Evolutionary conservation across 2,113 vertebrate genomes (phyloP).

Genomic region (Archilochus colubris): DNA sequence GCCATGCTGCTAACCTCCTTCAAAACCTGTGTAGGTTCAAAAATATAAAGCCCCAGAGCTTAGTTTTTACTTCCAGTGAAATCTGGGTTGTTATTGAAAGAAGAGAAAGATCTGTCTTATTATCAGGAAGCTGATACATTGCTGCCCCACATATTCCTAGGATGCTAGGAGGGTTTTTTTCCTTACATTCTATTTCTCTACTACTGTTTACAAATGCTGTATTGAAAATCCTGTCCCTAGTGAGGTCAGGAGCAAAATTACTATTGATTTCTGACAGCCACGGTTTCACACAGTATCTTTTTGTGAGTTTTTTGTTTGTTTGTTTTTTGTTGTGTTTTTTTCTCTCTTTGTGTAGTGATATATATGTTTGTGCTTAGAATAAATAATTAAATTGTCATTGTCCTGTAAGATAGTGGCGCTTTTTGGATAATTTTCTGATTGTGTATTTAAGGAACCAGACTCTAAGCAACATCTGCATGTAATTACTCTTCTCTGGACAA

Average conservation of each 20-base stretch:
- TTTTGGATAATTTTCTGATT: not conserved
- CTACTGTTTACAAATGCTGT: not conserved
- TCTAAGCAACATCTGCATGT: not conserved
- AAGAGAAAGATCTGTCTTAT: not conserved
- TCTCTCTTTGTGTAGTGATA: not conserved
- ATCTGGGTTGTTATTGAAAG: not conserved
- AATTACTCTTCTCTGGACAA: not conserved
- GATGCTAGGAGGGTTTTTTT: not conserved
- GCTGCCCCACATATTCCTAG: not conserved
- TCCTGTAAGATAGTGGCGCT: not conserved
- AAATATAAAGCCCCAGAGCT: not conserved
- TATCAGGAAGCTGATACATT: not conserved
- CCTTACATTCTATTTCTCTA: not conserved
- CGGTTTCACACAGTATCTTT: not conserved
- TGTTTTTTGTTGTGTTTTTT: not conserved
- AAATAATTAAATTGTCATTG: not conserved
- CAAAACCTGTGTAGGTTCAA: not conserved
- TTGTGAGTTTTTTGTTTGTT: too few relatives aligned
- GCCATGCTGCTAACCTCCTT: not conserved
- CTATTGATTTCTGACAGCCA: not conserved
- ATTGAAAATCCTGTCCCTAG: not conserved
- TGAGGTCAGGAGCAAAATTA: not conserved
- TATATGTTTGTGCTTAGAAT: not conserved
- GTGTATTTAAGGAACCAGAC: not conserved
- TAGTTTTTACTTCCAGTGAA: not conserved